phyloP scores from a whole-genome alignment of 2,797 vertebrate species.

The Anas flavirostris region DNA sequence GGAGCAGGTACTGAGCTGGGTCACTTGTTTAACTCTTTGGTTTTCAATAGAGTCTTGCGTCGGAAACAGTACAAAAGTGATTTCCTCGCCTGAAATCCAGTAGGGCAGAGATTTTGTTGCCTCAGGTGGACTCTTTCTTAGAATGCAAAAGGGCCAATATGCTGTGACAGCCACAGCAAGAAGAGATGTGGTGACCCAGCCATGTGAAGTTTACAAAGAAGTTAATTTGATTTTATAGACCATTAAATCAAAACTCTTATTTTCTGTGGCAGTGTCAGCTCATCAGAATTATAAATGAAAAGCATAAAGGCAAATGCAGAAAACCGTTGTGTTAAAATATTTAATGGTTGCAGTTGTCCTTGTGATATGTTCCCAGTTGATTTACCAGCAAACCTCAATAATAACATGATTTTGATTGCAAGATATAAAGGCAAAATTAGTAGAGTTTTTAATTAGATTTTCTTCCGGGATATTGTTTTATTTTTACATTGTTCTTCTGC shows the following conservation, averaged over 20 bases:
- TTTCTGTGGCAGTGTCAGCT: neutral
- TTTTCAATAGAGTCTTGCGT: neutral
- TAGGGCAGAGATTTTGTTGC: conserved; percentile 6
- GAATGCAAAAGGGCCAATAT: neutral
- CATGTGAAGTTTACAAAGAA: neutral
- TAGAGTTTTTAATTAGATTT: neutral
- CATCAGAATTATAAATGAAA: neutral
- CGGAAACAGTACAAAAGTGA: neutral
- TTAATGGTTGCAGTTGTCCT: neutral
- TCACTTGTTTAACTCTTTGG: neutral
- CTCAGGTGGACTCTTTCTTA: neutral
- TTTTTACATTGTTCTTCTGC: neutral
- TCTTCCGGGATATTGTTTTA: neutral
- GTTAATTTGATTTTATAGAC: conserved; percentile 46
- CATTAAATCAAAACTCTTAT: conserved; percentile 38
- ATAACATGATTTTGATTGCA: neutral
- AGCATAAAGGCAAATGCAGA: neutral
- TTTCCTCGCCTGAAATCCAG: neutral
- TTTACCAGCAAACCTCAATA: neutral
- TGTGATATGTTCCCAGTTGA: neutral
- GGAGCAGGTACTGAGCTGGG: neutral
- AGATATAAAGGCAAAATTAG: neutral
- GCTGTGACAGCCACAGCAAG: neutral
- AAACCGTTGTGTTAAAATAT: neutral
- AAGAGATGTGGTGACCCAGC: neutral